A percentile compares a stretch with the other conserved stretches of the same genome.
Conservation (phyloP, 1,140 invertebrate species). For the Pogonus chalceus region DNA sequence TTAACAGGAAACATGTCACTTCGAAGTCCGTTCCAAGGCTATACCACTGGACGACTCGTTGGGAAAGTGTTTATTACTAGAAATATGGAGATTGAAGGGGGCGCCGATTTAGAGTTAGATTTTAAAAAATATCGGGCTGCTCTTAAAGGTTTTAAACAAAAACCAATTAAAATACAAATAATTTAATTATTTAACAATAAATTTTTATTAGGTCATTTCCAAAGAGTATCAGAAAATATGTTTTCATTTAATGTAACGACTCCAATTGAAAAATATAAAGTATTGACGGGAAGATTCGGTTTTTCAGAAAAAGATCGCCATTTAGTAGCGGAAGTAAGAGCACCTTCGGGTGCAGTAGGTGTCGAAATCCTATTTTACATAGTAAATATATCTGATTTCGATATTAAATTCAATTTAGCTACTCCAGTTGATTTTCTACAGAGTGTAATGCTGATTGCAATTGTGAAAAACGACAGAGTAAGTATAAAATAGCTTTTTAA, state of each 20-base stretch:
- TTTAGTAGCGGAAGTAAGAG: conserved; percentile 56
- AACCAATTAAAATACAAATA: conserved; percentile 2
- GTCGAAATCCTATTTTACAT: conserved; percentile 52
- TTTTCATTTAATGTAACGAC: conserved; percentile 60
- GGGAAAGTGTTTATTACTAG: conserved; percentile 51
- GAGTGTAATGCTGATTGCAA: conserved; percentile 49
- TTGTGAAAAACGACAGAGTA: conserved; percentile 48
- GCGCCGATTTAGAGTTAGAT: conserved; percentile 56
- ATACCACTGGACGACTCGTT: conserved; percentile 50
- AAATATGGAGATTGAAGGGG: conserved; percentile 47
- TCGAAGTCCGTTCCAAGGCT: conserved; percentile 48
- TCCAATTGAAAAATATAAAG: conserved; percentile 52
- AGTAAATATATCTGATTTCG: conserved; percentile 49
- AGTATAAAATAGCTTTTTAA: conserved; percentile 16
- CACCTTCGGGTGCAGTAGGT: conserved; percentile 53
- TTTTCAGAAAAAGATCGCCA: conserved; percentile 57
- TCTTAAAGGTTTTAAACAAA: conserved; percentile 39
- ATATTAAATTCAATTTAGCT: conserved; percentile 58
- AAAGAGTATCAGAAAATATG: conserved; percentile 53
- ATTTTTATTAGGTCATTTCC: conserved; percentile 43
- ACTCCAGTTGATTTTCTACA: conserved; percentile 59
- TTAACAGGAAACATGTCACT: conserved; percentile 45
- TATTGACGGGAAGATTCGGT: conserved; percentile 54
- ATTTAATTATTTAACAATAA: neutral
- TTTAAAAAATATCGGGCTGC: conserved; percentile 51